Conservation (phyloP, 1,140 invertebrate genomes). For the Procambarus virginalis region DNA sequence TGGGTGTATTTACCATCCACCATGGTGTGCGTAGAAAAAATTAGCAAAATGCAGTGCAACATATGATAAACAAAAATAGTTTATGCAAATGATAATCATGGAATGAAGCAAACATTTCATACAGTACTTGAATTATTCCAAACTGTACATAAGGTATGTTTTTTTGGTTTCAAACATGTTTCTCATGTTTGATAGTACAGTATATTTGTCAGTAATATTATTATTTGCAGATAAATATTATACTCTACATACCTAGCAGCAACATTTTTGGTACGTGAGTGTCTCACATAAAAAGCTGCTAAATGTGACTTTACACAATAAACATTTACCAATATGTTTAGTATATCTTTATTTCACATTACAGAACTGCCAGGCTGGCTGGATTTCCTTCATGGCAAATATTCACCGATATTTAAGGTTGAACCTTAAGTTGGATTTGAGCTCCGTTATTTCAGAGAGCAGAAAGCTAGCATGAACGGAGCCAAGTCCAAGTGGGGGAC, state of each 20-base stretch:
- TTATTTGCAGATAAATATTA: conserved; percentile 36
- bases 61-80: background rate
- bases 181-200: background rate
- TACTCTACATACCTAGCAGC: conserved; percentile 64
- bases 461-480: too few relatives aligned
- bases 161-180: background rate
- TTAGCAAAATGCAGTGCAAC: background rate
- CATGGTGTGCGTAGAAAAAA: background rate
- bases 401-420: too few relatives aligned
- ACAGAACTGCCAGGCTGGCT: background rate
- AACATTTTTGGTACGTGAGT: conserved; percentile 69
- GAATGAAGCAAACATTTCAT: background rate
- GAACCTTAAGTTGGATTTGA: too few relatives aligned
- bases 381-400: too few relatives aligned
- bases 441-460: too few relatives aligned
- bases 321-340: conserved; percentile 63
- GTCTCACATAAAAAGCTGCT: conserved; percentile 68
- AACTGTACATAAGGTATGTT: too few relatives aligned
- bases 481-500: too few relatives aligned
- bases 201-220: background rate
- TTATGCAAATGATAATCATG: background rate
- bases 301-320: conserved; percentile 69
- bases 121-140: background rate
- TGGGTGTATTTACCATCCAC: too few relatives aligned
- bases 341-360: conserved; percentile 1